Evolutionary conservation across 2,888 invertebrate species (phyloP), one percentile per base, ranked within the genome.

Genomic region (Ethmia dodecea): DNA sequence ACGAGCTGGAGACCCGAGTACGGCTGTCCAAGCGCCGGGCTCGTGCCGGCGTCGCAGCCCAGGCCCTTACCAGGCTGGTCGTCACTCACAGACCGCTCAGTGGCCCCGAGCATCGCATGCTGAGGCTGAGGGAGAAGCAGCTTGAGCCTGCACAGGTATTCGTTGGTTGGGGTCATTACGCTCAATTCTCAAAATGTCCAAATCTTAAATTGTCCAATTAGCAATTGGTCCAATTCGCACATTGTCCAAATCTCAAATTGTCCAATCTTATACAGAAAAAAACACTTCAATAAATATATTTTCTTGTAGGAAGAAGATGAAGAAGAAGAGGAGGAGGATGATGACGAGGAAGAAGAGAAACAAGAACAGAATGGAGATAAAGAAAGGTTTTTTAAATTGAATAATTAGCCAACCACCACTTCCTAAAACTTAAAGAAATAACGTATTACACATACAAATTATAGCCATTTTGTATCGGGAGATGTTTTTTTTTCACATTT

Each of bases 1-100:
- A 98, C 76, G 98, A 98, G 76, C 64, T 98, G 50, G 98, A 98
- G 78, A 98, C 98, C 0, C 92, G 98, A 35, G 98, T 98, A 38
- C 92, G 98, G 3, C 86, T 98, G 38, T 98, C 95, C 49, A 98
- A 98, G 74, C 90, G 98, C 9, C 89, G 98, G 32, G 94, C 96
- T 30, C 67, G 87, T 1, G 83, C 84, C 0, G 86, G 86, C 0
- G 89, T 37, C 37, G 88, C 78, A 5, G 88, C 65, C 33, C 92
- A 88, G 43, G 92, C 90, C 28, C 93, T 94, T 51, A 95, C 96
- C 0, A 83, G 94, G 31, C 86, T 98, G 26, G 93, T 98, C 24
- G 97, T 98, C 2, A 94, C 94, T 32, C 98, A 98, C 73, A 88
- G 97, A 24, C 93, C 95, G 3, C 88, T 98, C 53, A 93, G 94